Evolutionary conservation across 2,888 invertebrate species (phyloP).

Genomic region (Morpho helenor): DNA sequence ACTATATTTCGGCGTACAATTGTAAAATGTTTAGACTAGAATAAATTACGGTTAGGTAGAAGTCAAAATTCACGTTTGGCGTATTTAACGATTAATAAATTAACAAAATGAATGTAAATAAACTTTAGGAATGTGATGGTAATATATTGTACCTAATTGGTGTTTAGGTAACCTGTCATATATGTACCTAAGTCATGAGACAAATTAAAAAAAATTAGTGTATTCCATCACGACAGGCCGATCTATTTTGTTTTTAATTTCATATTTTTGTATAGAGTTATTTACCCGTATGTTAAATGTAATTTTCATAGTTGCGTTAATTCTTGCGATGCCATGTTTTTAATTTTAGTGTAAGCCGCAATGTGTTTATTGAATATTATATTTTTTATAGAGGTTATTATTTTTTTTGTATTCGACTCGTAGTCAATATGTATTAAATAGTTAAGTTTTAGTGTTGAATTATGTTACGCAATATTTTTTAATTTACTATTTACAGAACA

Average conservation of each 20-base stretch:
- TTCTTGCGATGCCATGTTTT: slow-evolving; percentile 74
- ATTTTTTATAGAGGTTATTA: slow-evolving; percentile 71
- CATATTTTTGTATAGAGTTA: slow-evolving; percentile 39
- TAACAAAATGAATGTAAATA: slow-evolving; percentile 58
- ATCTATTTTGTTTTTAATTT: slow-evolving; percentile 35
- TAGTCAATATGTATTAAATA: slow-evolving; percentile 66
- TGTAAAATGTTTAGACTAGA: slow-evolving; percentile 66
- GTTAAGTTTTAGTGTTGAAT: slow-evolving; percentile 69
- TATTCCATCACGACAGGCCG: slow-evolving; percentile 25
- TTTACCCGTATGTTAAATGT: slow-evolving; percentile 38
- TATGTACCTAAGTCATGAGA: slow-evolving; percentile 22
- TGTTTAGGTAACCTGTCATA: slow-evolving; percentile 42
- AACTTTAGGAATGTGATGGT: slow-evolving; percentile 64
- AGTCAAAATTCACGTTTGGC: slow-evolving; percentile 74
- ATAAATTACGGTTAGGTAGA: slow-evolving; percentile 51
- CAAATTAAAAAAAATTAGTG: slow-evolving; percentile 24
- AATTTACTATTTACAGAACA: slow-evolving; percentile 53
- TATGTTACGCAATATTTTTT: slow-evolving; percentile 59
- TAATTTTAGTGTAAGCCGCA: slow-evolving; percentile 54
- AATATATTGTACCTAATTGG: slow-evolving; percentile 59
- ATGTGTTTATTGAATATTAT: slow-evolving; percentile 74
- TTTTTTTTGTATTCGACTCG: slow-evolving; percentile 65
- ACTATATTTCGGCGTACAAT: slow-evolving; percentile 61
- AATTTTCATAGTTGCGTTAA: slow-evolving; percentile 41
- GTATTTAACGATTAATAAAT: slow-evolving; percentile 35